phyloP scores from a whole-genome alignment of 2,113 vertebrate species.

The Ceyx cyanopectus region DNA sequence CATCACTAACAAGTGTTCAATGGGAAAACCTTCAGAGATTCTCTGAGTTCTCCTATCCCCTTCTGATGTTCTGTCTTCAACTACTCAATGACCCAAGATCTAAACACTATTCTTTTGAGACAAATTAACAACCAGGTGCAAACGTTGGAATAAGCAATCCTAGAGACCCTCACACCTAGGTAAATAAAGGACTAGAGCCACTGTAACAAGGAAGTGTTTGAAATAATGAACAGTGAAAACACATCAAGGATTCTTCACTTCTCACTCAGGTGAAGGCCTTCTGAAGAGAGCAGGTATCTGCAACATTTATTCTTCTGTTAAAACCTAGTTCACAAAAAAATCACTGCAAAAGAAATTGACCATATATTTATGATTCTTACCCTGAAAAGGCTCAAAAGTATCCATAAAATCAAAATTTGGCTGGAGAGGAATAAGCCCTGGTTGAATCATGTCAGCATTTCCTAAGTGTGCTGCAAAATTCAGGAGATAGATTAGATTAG shows the following conservation, averaged over 20 bases:
- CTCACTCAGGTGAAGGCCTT: not conserved
- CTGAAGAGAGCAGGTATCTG: not conserved
- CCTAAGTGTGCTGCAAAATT: constrained; percentile 87
- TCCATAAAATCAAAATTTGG: constrained; percentile 99
- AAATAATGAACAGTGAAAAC: not conserved
- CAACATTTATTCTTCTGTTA: not conserved
- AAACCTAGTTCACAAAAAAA: not conserved
- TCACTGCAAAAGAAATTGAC: not conserved
- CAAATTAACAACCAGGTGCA: not conserved
- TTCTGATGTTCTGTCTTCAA: not conserved
- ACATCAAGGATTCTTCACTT: not conserved
- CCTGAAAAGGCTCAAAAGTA: constrained; percentile 95
- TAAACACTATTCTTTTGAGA: not conserved
- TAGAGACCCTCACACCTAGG: not conserved
- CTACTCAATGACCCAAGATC: not conserved
- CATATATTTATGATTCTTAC: constrained; percentile 68
- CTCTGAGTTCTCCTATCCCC: not conserved
- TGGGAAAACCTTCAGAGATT: not conserved
- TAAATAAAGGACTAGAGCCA: not conserved
- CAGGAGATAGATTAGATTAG: not conserved
- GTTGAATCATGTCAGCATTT: constrained; percentile 99
- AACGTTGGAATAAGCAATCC: not conserved
- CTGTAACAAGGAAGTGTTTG: not conserved
- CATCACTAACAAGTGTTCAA: not conserved
- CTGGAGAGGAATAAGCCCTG: constrained; percentile 94